Base-by-base conservation (phyloP, 2,113 vertebrate species). In the Bos indicus region DNA sequence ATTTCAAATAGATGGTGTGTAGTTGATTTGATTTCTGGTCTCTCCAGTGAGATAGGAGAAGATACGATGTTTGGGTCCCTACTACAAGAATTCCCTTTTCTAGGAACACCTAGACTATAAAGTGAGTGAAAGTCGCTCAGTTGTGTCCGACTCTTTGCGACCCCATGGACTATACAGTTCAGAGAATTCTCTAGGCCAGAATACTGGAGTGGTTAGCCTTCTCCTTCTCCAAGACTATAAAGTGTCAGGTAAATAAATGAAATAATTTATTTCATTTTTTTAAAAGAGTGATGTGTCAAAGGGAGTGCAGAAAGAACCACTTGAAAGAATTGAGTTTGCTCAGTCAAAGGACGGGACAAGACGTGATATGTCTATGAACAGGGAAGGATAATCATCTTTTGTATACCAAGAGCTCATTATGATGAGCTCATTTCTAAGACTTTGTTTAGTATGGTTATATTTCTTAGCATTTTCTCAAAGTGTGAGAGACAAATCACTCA, bases 21-120 rank as follows among this genome's bases (percentile, higher is more conserved):
- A 51, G 19, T 74, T 94, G 60, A 43, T 71, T 96, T 97, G 82
- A 95, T 78, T 95, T 92, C 40, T 94, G 2, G 46, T 84, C 54
- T 96, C 40, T 93, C 84, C 12, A 94, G 17, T 96, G 71, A 95
- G n/a, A 19, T 57, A 67, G 17, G 26, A 97, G 82, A 91, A 71
- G 8, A 9, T 64, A 82, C 86, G n/a, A 84, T 95, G 19, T 56
- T 93, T 90, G 23, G 26, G 52, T 81, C 33, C 6, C 54, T 96
- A 51, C 59, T 67, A 90, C 19, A 81, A 14, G 57, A 43, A 52
- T 46, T 67, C 8, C 7, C 12, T 33, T 93, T 90, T 60, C 83
- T 12, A 95, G 51, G 40, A 93, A 80, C 33, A 81, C 51, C 33
- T 91, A 52, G 57, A 84, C 57, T 93, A 82, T 56, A 89, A 91